Conservation (phyloP, 2,113 vertebrate species). For the Camarhynchus parvulus region DNA sequence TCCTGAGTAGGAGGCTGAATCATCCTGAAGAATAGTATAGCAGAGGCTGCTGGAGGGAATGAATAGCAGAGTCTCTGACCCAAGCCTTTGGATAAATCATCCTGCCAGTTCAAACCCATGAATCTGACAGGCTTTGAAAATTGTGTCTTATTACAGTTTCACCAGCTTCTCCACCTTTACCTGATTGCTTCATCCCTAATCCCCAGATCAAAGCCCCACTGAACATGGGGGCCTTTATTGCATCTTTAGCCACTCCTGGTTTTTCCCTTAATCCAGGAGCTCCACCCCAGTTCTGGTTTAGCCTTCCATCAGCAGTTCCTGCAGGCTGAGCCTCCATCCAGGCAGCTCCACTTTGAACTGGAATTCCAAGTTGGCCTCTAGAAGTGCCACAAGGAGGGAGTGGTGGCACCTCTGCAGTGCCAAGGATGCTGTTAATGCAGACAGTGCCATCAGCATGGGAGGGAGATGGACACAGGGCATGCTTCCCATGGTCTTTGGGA, state of each 20-base stretch:
- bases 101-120: neutral
- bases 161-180: neutral
- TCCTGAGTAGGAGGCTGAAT: neutral
- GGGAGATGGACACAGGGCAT: neutral
- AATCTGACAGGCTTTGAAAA: neutral
- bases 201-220: neutral
- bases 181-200: neutral
- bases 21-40: neutral
- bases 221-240: fast-evolving
- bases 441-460: fast-evolving
- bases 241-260: neutral
- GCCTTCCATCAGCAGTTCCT: neutral
- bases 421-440: neutral
- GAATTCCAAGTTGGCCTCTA: neutral
- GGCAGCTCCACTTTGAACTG: neutral
- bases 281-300: neutral
- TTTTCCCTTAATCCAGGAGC: neutral
- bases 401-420: neutral
- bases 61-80: neutral
- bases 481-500: neutral
- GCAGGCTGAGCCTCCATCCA: neutral
- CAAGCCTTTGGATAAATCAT: neutral
- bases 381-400: too few relatives aligned
- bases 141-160: neutral
- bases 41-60: neutral